Conservation (phyloP, 1,140 invertebrate species). For the Drosophila orosa region DNA sequence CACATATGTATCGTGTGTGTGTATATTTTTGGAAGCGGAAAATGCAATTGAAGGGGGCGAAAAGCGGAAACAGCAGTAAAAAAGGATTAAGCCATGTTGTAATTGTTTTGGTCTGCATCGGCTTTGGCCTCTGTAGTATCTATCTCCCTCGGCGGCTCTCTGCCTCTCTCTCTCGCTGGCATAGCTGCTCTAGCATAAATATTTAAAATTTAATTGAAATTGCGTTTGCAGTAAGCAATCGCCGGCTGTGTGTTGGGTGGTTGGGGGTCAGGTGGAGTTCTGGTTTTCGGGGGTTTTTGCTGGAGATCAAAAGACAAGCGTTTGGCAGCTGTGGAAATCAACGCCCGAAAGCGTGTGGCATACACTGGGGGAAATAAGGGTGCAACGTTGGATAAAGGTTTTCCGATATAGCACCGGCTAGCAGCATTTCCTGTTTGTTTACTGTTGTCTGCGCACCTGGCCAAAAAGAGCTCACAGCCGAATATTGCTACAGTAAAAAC, state of each 20-base stretch:
- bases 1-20: slow-evolving; percentile 18
- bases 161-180: slow-evolving; percentile 3
- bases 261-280: background rate
- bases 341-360: slow-evolving; percentile 62
- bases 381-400: slow-evolving; percentile 10
- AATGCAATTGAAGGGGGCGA: slow-evolving; percentile 50
- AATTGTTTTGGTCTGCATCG: slow-evolving; percentile 60
- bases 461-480: background rate
- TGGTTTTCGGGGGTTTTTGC: slow-evolving; percentile 33
- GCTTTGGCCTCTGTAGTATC: slow-evolving; percentile 11
- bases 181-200: slow-evolving; percentile 66
- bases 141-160: background rate
- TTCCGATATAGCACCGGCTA: slow-evolving; percentile 11
- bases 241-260: background rate
- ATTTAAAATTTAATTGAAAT: slow-evolving; percentile 83
- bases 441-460: slow-evolving; percentile 57
- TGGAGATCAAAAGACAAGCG: slow-evolving; percentile 78
- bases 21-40: slow-evolving; percentile 34
- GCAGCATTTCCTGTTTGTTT: slow-evolving; percentile 61
- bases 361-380: slow-evolving; percentile 22
- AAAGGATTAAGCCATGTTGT: slow-evolving; percentile 73
- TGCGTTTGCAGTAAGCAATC: slow-evolving; percentile 57
- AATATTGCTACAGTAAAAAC: background rate
- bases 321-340: slow-evolving; percentile 81
- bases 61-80: slow-evolving; percentile 52